Percentiles rank a stretch among this genome's conserved stretches.
Conservation (phyloP, 2,888 invertebrate species). For the Melinaea menophilus region DNA sequence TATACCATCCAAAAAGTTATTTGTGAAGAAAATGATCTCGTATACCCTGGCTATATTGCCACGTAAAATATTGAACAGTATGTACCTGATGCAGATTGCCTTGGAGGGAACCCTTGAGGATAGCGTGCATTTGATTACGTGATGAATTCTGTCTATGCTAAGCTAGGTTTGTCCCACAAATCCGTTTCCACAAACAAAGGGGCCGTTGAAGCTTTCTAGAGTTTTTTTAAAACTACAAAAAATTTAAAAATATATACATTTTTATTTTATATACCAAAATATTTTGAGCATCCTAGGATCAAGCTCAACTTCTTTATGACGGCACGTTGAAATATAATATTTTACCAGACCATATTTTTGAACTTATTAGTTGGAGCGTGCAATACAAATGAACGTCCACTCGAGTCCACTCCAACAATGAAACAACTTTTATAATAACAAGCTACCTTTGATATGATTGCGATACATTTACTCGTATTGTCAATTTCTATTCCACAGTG, state of each 20-base stretch:
- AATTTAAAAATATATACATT: background rate
- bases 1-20: slow-evolving; percentile 7
- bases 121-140: slow-evolving; percentile 47
- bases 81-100: slow-evolving; percentile 43
- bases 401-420: slow-evolving; percentile 3
- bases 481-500: slow-evolving; percentile 27
- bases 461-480: slow-evolving; percentile 1
- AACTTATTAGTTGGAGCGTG: background rate
- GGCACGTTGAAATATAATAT: too few species aligned
- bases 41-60: slow-evolving; percentile 24
- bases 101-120: slow-evolving; percentile 36
- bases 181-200: slow-evolving; percentile 9
- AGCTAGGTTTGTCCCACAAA: slow-evolving; percentile 22
- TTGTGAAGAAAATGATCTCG: slow-evolving; percentile 23
- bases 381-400: background rate
- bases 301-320: too few species aligned
- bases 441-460: background rate
- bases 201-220: slow-evolving; percentile 1
- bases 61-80: slow-evolving; percentile 35
- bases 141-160: slow-evolving; percentile 37
- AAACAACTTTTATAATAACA: background rate
- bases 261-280: background rate
- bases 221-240: background rate
- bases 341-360: background rate
- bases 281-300: too few species aligned